Evolutionary conservation across 2,113 vertebrate species (phyloP).

Genomic region (Speoplatyrhinus poulsoni): DNA sequence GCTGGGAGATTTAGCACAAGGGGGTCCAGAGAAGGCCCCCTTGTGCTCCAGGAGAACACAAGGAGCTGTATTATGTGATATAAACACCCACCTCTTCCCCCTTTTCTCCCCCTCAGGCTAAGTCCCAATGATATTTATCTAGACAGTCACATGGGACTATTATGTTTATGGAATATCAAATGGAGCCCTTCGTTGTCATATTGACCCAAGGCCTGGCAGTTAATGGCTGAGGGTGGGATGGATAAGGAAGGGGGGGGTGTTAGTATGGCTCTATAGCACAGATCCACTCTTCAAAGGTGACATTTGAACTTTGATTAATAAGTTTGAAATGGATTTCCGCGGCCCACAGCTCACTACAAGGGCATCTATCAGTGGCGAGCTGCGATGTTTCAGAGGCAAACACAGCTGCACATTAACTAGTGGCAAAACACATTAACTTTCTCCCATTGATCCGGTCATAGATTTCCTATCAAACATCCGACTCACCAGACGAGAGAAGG

Average conservation of each 20-base stretch:
- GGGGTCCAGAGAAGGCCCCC: constrained; percentile 73
- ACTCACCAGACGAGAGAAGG: constrained; percentile 48
- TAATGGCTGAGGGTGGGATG: constrained; percentile 14
- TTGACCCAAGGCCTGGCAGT: constrained; percentile 55
- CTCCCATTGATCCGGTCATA: constrained; percentile 51
- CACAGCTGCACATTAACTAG: constrained; percentile 14
- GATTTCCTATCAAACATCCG: constrained; percentile 56
- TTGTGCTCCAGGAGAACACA: constrained; percentile 84
- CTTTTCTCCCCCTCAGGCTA: constrained; percentile 63
- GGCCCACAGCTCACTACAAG: constrained; percentile 10
- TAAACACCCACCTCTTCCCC: constrained; percentile 53
- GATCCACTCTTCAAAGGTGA: constrained; percentile 59
- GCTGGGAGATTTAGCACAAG: constrained; percentile 85
- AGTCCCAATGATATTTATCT: constrained; percentile 71
- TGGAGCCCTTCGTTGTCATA: constrained; percentile 49
- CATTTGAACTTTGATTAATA: constrained; percentile 61
- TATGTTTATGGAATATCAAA: constrained; percentile 74
- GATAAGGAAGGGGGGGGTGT: no score
- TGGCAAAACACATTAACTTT: constrained; percentile 49
- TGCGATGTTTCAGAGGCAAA: no score
- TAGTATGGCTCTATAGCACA: constrained; percentile 33
- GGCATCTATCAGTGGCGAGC: not conserved
- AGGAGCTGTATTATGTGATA: constrained; percentile 88
- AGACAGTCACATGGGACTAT: constrained; percentile 72
- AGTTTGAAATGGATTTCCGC: constrained; percentile 50